Base-by-base conservation (phyloP, 37 sponge, comb jelly and placozoan genomes). In the Ianthella basta region DNA sequence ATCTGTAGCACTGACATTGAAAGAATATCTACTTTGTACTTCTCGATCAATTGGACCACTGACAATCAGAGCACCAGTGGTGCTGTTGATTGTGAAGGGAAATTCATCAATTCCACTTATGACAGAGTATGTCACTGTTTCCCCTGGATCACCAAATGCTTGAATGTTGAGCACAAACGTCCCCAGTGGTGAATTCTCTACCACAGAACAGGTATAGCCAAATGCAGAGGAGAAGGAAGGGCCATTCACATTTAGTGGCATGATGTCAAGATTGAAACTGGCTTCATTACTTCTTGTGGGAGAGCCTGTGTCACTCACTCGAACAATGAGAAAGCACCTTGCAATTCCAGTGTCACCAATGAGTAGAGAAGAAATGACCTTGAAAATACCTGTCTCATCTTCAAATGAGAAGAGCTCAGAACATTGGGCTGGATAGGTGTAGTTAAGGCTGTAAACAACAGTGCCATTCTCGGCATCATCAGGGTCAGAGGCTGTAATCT, bases 401-500 rank as follows among this genome's bases (percentile, higher is more conserved):
- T 84, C 85, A 13, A 84, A 40, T 6, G 29, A 23, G 35, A 72
- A 70, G 38, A 84, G 70, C 4, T 84, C 33, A 33, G 53, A 30
- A 41, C 78, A 75, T 53, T 75, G 44, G 25, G 16, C 6, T 14
- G 78, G 78, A 50, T 75, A 75, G n/a, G 54, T 53, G 54, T 75
- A 75, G 25, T 19, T 70, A 77, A 87, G 67, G 12, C 40, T 34
- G 83, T 87, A 94, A 20, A 19, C 21, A 23, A 90, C 56, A 29
- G 30, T 23, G 34, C 85, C 89, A 66, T 93, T 87, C 30, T 21
- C 44, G 29, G 74, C 85, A 24, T 35, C 37, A 75, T 94, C 94
- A 53, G 86, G 88, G 66, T 94, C 94, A 80, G 86, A 86, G 24
- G 86, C 88, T 21, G 23, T 44, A 0, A 94, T 75, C 21, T 50